Conservation (phyloP, 2,797 vertebrate genomes). For the Mormyrus hasselquistii region DNA sequence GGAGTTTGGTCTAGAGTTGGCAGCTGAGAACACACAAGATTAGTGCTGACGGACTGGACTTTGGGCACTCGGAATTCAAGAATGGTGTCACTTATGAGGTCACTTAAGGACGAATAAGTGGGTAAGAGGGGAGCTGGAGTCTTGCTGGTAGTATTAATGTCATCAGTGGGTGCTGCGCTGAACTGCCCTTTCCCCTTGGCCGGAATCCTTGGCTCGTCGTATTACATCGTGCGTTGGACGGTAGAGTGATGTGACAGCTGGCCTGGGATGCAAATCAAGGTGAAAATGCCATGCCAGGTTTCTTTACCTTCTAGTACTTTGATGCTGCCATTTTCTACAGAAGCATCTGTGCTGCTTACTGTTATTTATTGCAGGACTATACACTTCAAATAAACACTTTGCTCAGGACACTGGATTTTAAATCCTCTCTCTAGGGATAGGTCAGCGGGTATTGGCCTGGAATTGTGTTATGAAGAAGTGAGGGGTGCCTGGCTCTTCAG, state of each 20-base stretch:
- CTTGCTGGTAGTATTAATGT: background rate
- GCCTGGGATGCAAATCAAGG: conserved; percentile 41
- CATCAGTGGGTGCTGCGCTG: background rate
- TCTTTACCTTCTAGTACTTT: background rate
- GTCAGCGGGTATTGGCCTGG: conserved; percentile 47
- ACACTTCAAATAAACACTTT: conserved; percentile 17
- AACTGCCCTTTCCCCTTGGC: background rate
- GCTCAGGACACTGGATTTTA: conserved; percentile 9
- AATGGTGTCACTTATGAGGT: background rate
- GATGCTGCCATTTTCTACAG: background rate
- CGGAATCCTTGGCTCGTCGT: background rate
- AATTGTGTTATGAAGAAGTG: conserved; percentile 34
- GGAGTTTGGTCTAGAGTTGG: background rate
- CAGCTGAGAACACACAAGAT: background rate
- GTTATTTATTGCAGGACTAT: background rate
- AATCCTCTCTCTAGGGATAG: conserved; percentile 48
- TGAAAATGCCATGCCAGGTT: background rate
- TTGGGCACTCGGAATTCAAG: background rate
- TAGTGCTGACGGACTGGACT: background rate
- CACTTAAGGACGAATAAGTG: background rate
- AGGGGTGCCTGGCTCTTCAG: conserved; percentile 10
- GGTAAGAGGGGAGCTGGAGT: background rate
- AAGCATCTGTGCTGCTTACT: background rate
- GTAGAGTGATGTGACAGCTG: conserved; percentile 21
- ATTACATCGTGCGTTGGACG: background rate